Base-by-base conservation (phyloP, 1,140 invertebrate genomes). In the Plutomurus gul region DNA sequence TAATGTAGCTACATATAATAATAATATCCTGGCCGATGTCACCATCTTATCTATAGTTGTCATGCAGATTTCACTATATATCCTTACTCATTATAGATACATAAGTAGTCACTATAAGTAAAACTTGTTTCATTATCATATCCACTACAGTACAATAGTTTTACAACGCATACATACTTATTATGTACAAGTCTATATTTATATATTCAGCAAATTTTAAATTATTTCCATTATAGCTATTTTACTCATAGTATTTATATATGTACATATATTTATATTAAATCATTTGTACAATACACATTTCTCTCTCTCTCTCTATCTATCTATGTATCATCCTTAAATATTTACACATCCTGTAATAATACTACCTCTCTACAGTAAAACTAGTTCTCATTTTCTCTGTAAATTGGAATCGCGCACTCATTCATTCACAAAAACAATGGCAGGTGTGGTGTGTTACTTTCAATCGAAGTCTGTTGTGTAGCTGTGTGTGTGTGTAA, bases 1-100 rank as follows among this genome's bases (percentile, higher is more conserved):
- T 65, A 65, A 65, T 65, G 25, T 65, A 65, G 56, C 56, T 65
- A 65, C 56, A 65, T 65, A 65, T 65, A 43, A 43, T 43, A 65
- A 65, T 65, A 43, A 43, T 43, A 65, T 65, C 10, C 25, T 65
- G 56, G 56, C 56, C 56, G 30, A 33, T 65, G 30, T 16, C 56
- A 65, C 13, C 56, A 65, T 65, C 27, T 36, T 65, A 30, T 65
- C 56, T n/a, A n/a, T n/a, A n/a, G n/a, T 65, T 65, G 56, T 65
- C 56, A 65, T 65, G 56, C 56, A 65, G 56, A 65, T 65, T 30
- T 65, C 27, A 65, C 56, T 33, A 33, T 33, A 65, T 65, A 65
- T 65, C 56, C 30, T 65, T n/a, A 43, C n/a, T n/a, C n/a, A n/a
- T n/a, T n/a, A n/a, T n/a, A n/a, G n/a, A n/a, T n/a, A n/a, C n/a